Conservation (phyloP, 2,888 invertebrate species). For the Phania funesta region DNA sequence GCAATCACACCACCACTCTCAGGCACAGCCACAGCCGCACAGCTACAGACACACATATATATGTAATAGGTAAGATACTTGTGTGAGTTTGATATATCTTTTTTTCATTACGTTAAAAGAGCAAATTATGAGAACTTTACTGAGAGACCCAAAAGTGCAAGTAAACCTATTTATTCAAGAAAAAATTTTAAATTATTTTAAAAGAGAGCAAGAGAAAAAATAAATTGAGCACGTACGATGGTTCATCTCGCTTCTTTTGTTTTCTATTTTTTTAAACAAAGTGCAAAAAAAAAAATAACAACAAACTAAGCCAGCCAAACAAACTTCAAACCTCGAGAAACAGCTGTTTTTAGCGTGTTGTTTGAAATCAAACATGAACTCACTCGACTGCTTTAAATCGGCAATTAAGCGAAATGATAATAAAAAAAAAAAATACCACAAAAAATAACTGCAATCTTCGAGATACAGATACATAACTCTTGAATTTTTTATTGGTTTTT, state of each 20-base stretch:
- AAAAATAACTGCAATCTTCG: too few relatives aligned
- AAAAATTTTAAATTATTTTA: conserved; percentile 8
- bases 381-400: too few relatives aligned
- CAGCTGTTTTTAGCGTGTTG: conserved; percentile 58
- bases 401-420: too few relatives aligned
- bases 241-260: not conserved
- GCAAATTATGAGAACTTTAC: conserved; percentile 34
- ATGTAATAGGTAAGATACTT: conserved; percentile 29
- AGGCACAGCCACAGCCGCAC: not conserved
- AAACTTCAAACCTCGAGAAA: conserved; percentile 50
- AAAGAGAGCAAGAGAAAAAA: not conserved
- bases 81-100: conserved; percentile 6
- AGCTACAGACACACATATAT: not conserved
- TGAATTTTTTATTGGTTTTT: too few relatives aligned
- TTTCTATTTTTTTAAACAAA: not conserved
- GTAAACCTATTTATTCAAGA: conserved; percentile 11
- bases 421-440: too few relatives aligned
- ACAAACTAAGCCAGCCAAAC: conserved; percentile 35
- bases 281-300: conserved; percentile 46
- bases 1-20: not conserved
- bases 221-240: conserved; percentile 16
- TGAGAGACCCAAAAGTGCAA: not conserved
- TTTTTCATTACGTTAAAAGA: conserved; percentile 34
- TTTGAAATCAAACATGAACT: not conserved
- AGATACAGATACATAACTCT: too few relatives aligned